Conservation (phyloP, 2,113 vertebrate species). For the Telmatochromis brichardi region DNA sequence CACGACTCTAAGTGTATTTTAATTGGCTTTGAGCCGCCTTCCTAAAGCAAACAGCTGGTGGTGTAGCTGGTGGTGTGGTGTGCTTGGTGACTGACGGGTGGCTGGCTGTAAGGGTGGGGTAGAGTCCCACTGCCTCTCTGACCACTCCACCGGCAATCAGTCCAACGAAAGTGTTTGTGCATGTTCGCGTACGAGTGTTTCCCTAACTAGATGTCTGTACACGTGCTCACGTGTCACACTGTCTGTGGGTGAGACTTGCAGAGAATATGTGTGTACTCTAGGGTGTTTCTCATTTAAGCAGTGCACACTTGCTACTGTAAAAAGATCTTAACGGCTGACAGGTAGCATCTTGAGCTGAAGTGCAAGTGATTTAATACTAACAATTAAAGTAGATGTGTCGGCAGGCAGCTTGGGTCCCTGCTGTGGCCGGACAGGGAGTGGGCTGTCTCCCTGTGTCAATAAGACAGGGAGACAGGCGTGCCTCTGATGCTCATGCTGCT, state of each 20-base stretch:
- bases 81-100: slow-evolving; percentile 75
- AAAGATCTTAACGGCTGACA: slow-evolving; percentile 75
- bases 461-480: slow-evolving; percentile 58
- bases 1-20: slow-evolving; percentile 80
- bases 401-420: slow-evolving; percentile 31
- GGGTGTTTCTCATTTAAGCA: slow-evolving; percentile 74
- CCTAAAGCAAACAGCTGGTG: slow-evolving; percentile 82
- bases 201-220: slow-evolving; percentile 1
- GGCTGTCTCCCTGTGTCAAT: slow-evolving; percentile 76
- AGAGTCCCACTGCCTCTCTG: slow-evolving; percentile 67
- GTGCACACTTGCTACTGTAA: slow-evolving; percentile 68
- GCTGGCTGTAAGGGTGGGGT: slow-evolving; percentile 59
- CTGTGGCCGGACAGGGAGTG: slow-evolving; percentile 66
- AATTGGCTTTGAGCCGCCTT: slow-evolving; percentile 85
- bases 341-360: slow-evolving; percentile 79
- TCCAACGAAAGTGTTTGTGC: slow-evolving; percentile 65
- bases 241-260: not conserved
- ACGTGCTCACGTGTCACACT: not conserved
- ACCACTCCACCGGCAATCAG: slow-evolving; percentile 68
- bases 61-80: slow-evolving; percentile 79
- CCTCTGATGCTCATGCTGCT: slow-evolving; percentile 29
- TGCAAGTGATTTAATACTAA: slow-evolving; percentile 81
- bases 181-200: not conserved
- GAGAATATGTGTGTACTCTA: not conserved
- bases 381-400: slow-evolving; percentile 81